Conservation (phyloP, 2,113 vertebrate species). For the Amphiprion ocellaris region DNA sequence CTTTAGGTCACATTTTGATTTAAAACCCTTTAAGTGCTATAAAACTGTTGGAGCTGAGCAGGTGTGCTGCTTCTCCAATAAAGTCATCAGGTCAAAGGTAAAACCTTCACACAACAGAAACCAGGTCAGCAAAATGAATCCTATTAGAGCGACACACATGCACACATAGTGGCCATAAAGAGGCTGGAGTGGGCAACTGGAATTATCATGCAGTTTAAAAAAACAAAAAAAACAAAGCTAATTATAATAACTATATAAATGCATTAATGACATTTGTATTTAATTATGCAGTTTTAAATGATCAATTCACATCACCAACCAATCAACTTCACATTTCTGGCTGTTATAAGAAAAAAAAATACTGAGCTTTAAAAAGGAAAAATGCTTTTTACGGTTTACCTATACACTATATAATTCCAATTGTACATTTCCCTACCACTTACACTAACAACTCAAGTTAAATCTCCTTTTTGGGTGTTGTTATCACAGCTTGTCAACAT, state of each 20-base stretch:
- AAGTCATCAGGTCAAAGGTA: slow-evolving; percentile 6
- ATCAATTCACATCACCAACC: neutral
- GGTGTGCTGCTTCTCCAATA: neutral
- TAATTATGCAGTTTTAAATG: neutral
- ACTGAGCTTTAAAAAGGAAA: neutral
- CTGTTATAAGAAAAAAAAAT: neutral
- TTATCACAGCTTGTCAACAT: neutral
- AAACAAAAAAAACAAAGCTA: no score
- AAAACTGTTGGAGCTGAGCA: neutral
- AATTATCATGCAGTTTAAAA: no score
- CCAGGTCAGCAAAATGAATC: slow-evolving; percentile 35
- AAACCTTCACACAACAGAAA: slow-evolving; percentile 22
- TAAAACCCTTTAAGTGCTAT: no score
- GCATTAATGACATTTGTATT: no score
- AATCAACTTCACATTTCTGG: neutral
- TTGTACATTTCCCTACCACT: neutral
- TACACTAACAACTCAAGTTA: neutral
- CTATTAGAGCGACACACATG: slow-evolving; percentile 12
- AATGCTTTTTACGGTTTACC: neutral
- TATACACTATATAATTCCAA: neutral
- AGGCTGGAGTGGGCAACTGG: neutral
- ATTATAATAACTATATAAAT: no score
- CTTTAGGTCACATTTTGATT: no score
- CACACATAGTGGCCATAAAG: neutral
- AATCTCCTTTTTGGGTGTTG: neutral